These are phyloP conservation scores for Silurus glanis DNA, from an alignment of 2,113 vertebrate genomes.

Conservation along the genomic window DNA sequence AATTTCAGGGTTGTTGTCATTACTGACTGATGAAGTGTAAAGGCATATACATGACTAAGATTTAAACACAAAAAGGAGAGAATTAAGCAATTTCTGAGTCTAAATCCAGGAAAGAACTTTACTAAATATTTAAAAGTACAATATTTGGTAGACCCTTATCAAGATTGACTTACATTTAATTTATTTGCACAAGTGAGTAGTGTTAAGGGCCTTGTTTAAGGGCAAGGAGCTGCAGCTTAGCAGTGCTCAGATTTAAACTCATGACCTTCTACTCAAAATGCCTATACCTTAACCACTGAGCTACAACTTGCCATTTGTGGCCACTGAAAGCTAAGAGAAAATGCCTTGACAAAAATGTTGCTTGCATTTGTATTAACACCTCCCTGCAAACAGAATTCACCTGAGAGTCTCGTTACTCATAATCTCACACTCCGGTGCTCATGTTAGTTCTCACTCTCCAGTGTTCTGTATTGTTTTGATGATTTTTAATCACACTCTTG, in stretches of 20 bases:
- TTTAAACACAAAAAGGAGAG: neutral
- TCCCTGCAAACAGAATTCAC: neutral
- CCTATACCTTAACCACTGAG: too few species aligned
- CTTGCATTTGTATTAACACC: neutral
- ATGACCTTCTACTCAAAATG: too few species aligned
- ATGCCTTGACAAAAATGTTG: neutral
- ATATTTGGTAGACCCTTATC: too few species aligned
- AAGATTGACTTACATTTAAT: too few species aligned
- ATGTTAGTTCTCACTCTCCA: too few species aligned
- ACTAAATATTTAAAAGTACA: too few species aligned
- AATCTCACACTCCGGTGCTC: neutral
- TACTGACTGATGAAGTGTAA: neutral
- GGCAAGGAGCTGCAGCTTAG: too few species aligned
- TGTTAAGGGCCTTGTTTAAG: too few species aligned
- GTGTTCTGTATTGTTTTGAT: too few species aligned
- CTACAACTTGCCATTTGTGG: neutral
- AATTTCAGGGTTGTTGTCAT: neutral
- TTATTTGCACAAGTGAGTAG: too few species aligned
- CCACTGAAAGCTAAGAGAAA: neutral
- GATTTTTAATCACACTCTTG: too few species aligned
- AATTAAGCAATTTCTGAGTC: neutral
- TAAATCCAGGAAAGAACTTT: neutral
- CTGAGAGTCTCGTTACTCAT: neutral
- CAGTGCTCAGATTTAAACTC: too few species aligned
- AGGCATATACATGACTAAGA: neutral